phyloP scores from a whole-genome alignment of 2,113 vertebrate genomes.

The Rhinoderma darwinii region DNA sequence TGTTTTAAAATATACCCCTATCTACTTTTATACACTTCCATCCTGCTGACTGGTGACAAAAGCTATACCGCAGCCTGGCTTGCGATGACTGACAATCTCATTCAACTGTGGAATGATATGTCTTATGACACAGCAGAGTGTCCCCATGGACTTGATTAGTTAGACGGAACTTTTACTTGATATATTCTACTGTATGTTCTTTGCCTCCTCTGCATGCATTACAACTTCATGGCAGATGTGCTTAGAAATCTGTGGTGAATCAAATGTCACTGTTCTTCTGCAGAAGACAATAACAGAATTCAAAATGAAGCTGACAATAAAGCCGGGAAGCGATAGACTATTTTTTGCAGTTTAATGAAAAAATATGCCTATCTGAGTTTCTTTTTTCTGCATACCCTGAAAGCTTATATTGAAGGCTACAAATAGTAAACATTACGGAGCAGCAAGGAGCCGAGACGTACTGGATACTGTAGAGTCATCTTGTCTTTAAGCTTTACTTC shows the following conservation, averaged over 20 bases:
- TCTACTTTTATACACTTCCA: slow-evolving; percentile 19
- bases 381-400: background rate
- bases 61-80: slow-evolving; percentile 52
- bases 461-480: background rate
- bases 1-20: slow-evolving; percentile 39
- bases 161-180: slow-evolving; percentile 63
- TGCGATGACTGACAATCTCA: slow-evolving; percentile 63
- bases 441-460: background rate
- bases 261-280: slow-evolving; percentile 69
- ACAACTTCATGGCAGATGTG: slow-evolving; percentile 68
- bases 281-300: slow-evolving; percentile 66
- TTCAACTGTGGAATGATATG: slow-evolving; percentile 58
- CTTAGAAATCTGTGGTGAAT: slow-evolving; percentile 69
- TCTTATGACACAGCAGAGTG: slow-evolving; percentile 59
- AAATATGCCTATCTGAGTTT: slow-evolving; percentile 48
- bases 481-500: slow-evolving; percentile 34
- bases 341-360: slow-evolving; percentile 54
- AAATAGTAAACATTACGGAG: slow-evolving; percentile 50
- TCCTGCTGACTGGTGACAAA: slow-evolving; percentile 58
- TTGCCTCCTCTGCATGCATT: slow-evolving; percentile 65
- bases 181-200: slow-evolving; percentile 59
- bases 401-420: slow-evolving; percentile 21
- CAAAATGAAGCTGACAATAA: slow-evolving; percentile 65
- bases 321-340: slow-evolving; percentile 55
- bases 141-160: slow-evolving; percentile 65